Evolutionary conservation across 1,140 invertebrate genomes (phyloP), one percentile per base, ranked within the genome.

Genomic region (Calycopis cecrops): DNA sequence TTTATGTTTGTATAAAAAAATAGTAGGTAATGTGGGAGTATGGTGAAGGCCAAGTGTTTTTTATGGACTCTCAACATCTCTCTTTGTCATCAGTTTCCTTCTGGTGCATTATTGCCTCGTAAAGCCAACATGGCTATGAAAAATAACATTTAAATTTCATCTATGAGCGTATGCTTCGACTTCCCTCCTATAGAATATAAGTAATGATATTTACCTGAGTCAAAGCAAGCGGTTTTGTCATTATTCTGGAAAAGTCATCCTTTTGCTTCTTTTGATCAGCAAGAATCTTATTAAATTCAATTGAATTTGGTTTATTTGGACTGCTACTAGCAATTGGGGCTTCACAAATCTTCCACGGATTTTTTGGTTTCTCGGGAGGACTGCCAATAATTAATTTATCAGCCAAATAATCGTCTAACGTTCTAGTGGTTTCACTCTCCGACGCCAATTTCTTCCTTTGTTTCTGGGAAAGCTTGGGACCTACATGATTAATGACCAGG

Each of bases 401-500:
- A 16, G 65, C 64, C 3, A 88, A 63, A 42, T 75, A 80, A 47
- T 76, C 59, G 28, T 82, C 73, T 12, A 87, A 53, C 48, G 69
- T 81, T 35, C 69, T 57, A 34, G 60, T 52, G 10, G 58, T 59
- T 34, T 81, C 69, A 56, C 64, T 74, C 8, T 72, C 72, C 59
- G 80, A 66, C 0, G 82, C 83, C 33, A 90, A 63, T 61, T 86
- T 89, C 65, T 91, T 92, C 12, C 90, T 75, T 70, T 92, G 90
- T 58, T 91, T 92, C 62, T 92, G 91, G 8, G 91, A 92, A 16
- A 92, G 53, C 70, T 90, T 91, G n/a, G 85, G 82, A 35, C 85
- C 84, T 40, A 85, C 63, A 49, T 82, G 77, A 44, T 68, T 85
- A 47, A 88, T 79, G 38, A 82, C 63, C 11, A 88, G 52, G 54